phyloP scores from a whole-genome alignment of 2,888 invertebrate species.

The Cataglyphis albicans region DNA sequence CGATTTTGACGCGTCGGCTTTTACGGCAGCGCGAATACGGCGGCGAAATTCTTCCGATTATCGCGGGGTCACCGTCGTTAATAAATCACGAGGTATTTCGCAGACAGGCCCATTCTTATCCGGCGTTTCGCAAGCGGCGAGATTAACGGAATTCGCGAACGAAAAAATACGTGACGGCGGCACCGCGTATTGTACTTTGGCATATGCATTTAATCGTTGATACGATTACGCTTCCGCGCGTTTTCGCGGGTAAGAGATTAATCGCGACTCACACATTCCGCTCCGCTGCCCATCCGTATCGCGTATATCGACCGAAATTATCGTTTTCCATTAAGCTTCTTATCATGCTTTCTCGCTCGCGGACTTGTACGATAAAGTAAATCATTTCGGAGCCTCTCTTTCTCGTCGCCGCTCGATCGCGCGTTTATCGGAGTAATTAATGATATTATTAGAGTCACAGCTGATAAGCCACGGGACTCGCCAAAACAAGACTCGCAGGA shows the following conservation, averaged over 20 bases:
- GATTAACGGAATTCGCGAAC: conserved; percentile 35
- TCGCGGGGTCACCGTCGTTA: conserved; percentile 39
- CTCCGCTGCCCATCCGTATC: conserved; percentile 11
- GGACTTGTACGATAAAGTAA: conserved; percentile 30
- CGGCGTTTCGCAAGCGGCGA: conserved; percentile 37
- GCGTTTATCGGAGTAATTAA: conserved; percentile 47
- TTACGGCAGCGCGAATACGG: conserved; percentile 11
- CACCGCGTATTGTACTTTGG: conserved; percentile 31
- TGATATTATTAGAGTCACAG: conserved; percentile 48
- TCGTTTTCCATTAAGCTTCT: conserved; percentile 52
- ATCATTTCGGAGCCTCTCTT: conserved; percentile 19
- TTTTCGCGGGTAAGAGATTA: conserved; percentile 25
- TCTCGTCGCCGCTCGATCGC: background rate
- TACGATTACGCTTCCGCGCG: conserved; percentile 58
- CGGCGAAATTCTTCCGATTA: conserved; percentile 45
- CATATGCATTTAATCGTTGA: conserved; percentile 34
- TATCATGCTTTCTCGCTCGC: conserved; percentile 33
- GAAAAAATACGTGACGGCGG: conserved; percentile 30
- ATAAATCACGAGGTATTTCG: conserved; percentile 41
- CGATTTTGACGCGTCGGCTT: conserved; percentile 16
- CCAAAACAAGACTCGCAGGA: conserved; percentile 48
- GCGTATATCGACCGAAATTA: conserved; percentile 40
- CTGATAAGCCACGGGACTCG: conserved; percentile 33
- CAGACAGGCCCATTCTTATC: background rate
- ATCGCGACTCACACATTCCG: conserved; percentile 8